Evolutionary conservation across 2,888 invertebrate genomes (phyloP).

Genomic region (Lysandra bellargus): DNA sequence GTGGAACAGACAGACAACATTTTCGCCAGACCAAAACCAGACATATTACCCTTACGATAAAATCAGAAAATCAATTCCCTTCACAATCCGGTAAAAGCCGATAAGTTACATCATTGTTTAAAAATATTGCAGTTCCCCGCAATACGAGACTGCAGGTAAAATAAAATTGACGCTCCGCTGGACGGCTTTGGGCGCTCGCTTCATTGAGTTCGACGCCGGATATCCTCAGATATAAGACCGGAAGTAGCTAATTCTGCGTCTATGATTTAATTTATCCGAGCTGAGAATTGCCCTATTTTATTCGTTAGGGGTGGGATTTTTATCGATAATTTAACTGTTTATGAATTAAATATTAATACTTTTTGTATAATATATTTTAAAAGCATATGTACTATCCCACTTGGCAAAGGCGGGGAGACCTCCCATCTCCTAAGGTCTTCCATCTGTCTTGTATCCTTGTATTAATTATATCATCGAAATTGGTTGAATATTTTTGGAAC

Average conservation of each 20-base stretch:
- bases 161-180: constrained; percentile 32
- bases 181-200: constrained; percentile 29
- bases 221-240: constrained; percentile 30
- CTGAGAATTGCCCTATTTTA: neutral
- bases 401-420: too few species aligned
- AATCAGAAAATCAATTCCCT: neutral
- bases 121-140: constrained; percentile 26
- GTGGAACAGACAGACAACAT: too few species aligned
- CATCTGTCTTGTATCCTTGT: too few species aligned
- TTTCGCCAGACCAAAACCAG: too few species aligned
- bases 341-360: too few species aligned
- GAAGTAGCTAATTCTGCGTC: constrained; percentile 30
- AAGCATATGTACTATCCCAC: too few species aligned
- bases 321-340: neutral
- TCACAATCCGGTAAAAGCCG: neutral
- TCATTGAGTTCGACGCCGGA: constrained; percentile 30
- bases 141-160: constrained; percentile 31
- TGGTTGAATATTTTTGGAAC: too few species aligned
- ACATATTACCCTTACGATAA: too few species aligned
- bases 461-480: too few species aligned
- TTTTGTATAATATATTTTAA: too few species aligned
- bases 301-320: neutral
- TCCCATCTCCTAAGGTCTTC: too few species aligned
- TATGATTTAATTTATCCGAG: constrained; percentile 20
- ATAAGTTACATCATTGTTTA: neutral